A percentile compares a stretch with the other conserved stretches of the same genome.
phyloP scores from a whole-genome alignment of 2,797 vertebrate genomes.

The Salarias fasciatus region DNA sequence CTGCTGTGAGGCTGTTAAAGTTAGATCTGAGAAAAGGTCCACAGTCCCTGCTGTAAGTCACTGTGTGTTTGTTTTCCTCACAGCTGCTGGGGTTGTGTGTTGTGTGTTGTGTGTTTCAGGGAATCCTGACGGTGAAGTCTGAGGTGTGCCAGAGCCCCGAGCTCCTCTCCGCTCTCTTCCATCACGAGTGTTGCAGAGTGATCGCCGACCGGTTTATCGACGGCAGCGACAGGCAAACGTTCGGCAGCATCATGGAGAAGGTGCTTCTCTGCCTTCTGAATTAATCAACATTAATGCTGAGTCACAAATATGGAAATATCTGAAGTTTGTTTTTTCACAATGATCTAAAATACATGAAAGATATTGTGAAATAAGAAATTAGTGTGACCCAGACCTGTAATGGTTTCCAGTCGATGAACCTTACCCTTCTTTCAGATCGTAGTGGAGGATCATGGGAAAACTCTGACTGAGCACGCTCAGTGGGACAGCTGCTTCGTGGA shows the following conservation, averaged over 20 bases:
- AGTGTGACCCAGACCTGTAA: too few relatives aligned
- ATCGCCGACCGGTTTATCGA: conserved; percentile 86
- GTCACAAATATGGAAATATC: too few relatives aligned
- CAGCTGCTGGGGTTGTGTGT: background rate
- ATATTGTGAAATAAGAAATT: too few relatives aligned
- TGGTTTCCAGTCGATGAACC: background rate
- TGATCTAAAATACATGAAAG: too few relatives aligned
- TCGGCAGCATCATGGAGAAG: conserved; percentile 76
- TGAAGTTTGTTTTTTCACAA: too few relatives aligned
- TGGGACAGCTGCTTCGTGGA: conserved; percentile 84
- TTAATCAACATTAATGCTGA: too few relatives aligned
- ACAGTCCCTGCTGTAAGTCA: too few relatives aligned
- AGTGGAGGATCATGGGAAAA: conserved; percentile 78
- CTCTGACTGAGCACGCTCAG: conserved; percentile 69
- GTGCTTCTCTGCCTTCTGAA: conserved; percentile 49
- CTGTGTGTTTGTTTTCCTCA: background rate
- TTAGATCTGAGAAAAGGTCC: too few relatives aligned
- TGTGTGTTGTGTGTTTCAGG: conserved; percentile 51
- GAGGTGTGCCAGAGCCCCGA: conserved; percentile 80
- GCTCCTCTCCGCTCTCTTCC: conserved; percentile 83
- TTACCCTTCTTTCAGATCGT: conserved; percentile 68
- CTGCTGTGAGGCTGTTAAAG: too few relatives aligned
- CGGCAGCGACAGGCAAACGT: conserved; percentile 81
- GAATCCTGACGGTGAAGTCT: conserved; percentile 80
- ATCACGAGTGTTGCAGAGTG: conserved; percentile 85